Base-by-base conservation (phyloP, 2,113 vertebrate genomes). In the Mungos mungo region DNA sequence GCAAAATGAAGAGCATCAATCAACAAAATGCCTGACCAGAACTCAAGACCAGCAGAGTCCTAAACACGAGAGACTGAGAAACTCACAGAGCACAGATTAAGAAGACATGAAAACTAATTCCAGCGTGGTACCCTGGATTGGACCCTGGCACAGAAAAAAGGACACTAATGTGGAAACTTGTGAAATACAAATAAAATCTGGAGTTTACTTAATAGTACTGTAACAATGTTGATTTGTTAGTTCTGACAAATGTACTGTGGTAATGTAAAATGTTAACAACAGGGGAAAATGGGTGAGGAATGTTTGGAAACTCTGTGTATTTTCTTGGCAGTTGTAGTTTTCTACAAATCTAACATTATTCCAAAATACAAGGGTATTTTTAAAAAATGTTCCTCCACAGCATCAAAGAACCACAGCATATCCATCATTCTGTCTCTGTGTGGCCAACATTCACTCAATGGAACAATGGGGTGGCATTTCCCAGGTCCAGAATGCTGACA, bases 151-250 rank as follows among this genome's bases (percentile, higher is more conserved):
- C 27, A 69, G 86, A 54, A 52, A 66, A 96, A 96, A 57, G 38
- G 60, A 69, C 60, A 86, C 35, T 94, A 76, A 77, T 92, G 31
- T 89, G 41, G 79, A 96, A 95, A 93, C 27, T 71, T 95, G 68
- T 90, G 72, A 91, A 85, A 85, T 14, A 71, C 29, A 77, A 71
- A 80, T 74, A 86, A 87, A 94, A 87, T 57, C 31, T 92, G 47
- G 52, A 68, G 13, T 81, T 95, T 50, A 54, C 60, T 87, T 72
- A 93, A 81, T n/a, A 63, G 65, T 5, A 33, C 50, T 68, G 1
- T 74, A 90, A 35, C 33, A 52, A 90, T 25, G 50, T 45, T 86
- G 18, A n/a, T 76, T 90, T 97, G 57, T 91, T 96, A 88, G 38
- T 63, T 88, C 93, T 94, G 65, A 88, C 76, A 90, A 92, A 90